These are phyloP conservation scores for Pelvicachromis taeniatus DNA, from an alignment of 2,113 vertebrate genomes.

Conservation along the genomic window DNA sequence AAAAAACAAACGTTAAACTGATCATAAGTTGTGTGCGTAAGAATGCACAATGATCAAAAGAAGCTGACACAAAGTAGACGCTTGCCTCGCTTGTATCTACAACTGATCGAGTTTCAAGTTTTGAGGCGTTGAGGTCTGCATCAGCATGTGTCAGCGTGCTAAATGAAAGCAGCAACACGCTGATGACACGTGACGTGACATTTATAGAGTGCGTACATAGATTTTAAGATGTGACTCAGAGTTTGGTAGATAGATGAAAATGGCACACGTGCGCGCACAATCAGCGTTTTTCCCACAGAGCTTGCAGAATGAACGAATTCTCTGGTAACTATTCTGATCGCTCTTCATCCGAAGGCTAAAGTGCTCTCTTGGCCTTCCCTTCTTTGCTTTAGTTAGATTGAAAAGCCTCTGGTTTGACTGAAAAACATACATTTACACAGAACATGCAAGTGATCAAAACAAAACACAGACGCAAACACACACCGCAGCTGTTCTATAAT, in stretches of 20 bases:
- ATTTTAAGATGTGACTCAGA: conserved; percentile 12
- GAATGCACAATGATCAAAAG: background rate
- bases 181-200: conserved; percentile 18
- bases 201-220: background rate
- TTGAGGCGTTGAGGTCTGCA: background rate
- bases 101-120: background rate
- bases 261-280: background rate
- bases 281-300: conserved; percentile 18
- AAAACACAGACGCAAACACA: conserved; percentile 20
- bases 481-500: conserved; percentile 39
- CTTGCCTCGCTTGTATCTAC: background rate
- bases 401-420: conserved; percentile 37
- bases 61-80: background rate
- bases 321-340: conserved; percentile 54
- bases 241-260: background rate
- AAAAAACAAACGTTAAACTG: background rate
- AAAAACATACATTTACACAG: background rate
- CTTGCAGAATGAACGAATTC: conserved; percentile 38
- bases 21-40: background rate
- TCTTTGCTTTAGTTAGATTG: conserved; percentile 58
- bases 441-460: background rate
- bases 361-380: conserved; percentile 54
- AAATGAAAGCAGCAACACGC: background rate
- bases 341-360: conserved; percentile 53
- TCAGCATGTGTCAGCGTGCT: background rate